phyloP scores from a whole-genome alignment of 2,797 vertebrate species.

The Hydrophis major region DNA sequence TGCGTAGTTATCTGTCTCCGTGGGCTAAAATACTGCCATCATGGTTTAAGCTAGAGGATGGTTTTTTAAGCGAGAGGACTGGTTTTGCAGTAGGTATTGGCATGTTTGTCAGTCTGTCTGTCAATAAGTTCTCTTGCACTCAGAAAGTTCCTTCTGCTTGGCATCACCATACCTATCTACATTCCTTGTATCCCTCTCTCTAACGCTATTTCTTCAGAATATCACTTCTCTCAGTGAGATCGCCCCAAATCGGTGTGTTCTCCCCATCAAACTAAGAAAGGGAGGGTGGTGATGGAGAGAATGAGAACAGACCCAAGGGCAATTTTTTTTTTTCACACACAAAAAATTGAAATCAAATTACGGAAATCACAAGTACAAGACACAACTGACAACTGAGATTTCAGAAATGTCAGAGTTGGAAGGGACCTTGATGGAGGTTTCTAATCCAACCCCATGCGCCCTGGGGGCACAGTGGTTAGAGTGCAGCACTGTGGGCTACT shows the following conservation, averaged over 20 bases:
- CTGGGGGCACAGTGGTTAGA: no score
- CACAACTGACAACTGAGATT: not conserved
- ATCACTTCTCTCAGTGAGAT: not conserved
- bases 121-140: not conserved
- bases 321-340: no score
- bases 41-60: not conserved
- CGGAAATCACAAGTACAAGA: not conserved
- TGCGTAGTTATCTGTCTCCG: not conserved
- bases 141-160: not conserved
- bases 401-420: not conserved
- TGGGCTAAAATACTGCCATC: not conserved
- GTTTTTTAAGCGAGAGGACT: not conserved
- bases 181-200: no score
- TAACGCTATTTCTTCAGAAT: not conserved
- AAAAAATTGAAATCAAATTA: not conserved
- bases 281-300: no score
- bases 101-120: not conserved
- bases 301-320: not conserved
- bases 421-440: not conserved
- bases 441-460: no score
- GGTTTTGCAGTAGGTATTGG: not conserved
- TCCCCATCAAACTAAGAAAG: not conserved
- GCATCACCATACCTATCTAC: not conserved
- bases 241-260: not conserved
- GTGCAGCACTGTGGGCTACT: no score